These are phyloP conservation scores for Drosophila ambigua DNA, from an alignment of 1,140 invertebrate species.

Conservation along the genomic window DNA sequence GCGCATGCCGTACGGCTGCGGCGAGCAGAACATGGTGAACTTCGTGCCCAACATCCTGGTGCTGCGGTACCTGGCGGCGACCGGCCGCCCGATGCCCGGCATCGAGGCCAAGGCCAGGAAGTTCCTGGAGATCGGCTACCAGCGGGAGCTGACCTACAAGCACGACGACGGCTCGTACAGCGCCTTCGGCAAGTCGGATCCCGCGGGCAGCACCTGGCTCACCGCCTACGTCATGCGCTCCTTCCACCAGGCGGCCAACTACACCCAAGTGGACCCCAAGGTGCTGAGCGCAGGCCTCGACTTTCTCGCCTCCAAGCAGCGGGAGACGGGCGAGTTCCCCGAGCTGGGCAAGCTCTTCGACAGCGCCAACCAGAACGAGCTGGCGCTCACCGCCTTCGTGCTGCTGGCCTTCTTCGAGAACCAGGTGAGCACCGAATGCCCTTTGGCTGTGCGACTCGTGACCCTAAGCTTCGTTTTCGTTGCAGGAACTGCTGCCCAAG, in stretches of 20 bases:
- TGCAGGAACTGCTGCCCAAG: conserved; percentile 80
- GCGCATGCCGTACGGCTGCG: conserved; percentile 94
- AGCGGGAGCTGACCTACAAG: conserved; percentile 95
- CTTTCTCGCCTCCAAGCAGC: conserved; percentile 89
- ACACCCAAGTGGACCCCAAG: conserved; percentile 91
- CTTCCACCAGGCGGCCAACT: conserved; percentile 91
- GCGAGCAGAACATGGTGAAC: conserved; percentile 97
- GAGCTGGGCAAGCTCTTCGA: conserved; percentile 88
- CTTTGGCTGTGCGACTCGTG: too few relatives aligned
- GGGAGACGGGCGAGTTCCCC: conserved; percentile 91
- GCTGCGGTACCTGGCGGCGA: conserved; percentile 88
- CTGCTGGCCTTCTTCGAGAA: conserved; percentile 92
- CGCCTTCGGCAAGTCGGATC: conserved; percentile 93
- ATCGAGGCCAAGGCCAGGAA: conserved; percentile 86
- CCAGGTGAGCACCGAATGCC: conserved; percentile 79
- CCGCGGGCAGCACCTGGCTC: conserved; percentile 94
- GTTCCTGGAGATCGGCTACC: conserved; percentile 94
- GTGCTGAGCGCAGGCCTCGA: conserved; percentile 90
- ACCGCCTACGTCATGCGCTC: conserved; percentile 96
- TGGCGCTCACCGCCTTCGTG: conserved; percentile 93
- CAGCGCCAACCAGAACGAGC: conserved; percentile 84
- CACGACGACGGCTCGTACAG: conserved; percentile 97
- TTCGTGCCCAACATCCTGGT: conserved; percentile 96
- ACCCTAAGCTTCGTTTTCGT: too few relatives aligned
- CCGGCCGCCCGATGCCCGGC: conserved; percentile 46